A percentile compares a stretch with the other conserved stretches of the same genome.
phyloP scores from a whole-genome alignment of 2,113 vertebrate species.

The Hydrochoerus hydrochaeris region DNA sequence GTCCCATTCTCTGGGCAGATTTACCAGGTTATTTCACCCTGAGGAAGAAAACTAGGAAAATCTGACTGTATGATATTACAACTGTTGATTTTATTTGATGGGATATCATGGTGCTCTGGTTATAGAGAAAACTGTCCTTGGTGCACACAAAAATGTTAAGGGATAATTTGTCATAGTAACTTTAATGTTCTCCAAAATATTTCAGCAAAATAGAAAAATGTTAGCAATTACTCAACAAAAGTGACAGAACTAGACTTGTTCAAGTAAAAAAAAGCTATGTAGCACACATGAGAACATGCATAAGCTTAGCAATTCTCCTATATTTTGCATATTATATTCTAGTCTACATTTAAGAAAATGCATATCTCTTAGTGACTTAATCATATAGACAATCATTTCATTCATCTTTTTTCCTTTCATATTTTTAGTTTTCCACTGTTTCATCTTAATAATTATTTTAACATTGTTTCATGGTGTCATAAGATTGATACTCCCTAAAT shows the following conservation, averaged over 20 bases:
- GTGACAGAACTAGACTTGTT: not conserved
- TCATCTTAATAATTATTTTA: conserved; percentile 36
- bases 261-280: not conserved
- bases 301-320: not conserved
- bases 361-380: not conserved
- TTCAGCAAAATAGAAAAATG: conserved; percentile 6
- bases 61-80: not conserved
- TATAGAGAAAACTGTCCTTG: not conserved
- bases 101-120: not conserved
- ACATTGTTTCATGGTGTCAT: not conserved
- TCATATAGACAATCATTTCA: not conserved
- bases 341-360: conserved; percentile 17
- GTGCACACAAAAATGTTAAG: not conserved
- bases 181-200: not conserved
- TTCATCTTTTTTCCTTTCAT: not conserved
- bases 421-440: conserved; percentile 39
- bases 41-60: not conserved
- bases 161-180: not conserved
- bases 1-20: not conserved
- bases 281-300: not conserved
- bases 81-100: not conserved
- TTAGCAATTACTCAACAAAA: not conserved
- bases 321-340: not conserved
- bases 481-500: not conserved
- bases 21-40: conserved; percentile 25